A percentile compares a stretch with the other conserved stretches of the same genome.
These are phyloP conservation scores for Potamarius usumacintae DNA, from an alignment of 2,113 vertebrate species.

Conservation along the genomic window DNA sequence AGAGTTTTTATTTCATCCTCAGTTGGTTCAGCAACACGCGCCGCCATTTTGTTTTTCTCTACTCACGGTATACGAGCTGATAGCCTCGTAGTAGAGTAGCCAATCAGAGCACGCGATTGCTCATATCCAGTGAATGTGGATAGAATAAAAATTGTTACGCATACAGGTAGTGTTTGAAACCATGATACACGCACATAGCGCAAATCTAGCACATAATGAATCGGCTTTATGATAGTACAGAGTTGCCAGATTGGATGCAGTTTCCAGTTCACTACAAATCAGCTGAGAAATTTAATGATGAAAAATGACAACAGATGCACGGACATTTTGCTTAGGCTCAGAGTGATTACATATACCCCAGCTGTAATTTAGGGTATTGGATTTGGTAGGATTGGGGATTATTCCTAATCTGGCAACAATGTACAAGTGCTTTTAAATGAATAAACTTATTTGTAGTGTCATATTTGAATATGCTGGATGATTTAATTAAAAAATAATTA, in stretches of 20 bases:
- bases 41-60: too few relatives aligned
- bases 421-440: not conserved
- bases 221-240: not conserved
- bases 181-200: not conserved
- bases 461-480: not conserved
- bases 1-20: too few relatives aligned
- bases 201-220: not conserved
- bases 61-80: too few relatives aligned
- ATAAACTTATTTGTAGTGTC: not conserved
- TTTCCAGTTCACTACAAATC: not conserved
- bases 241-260: slow-evolving; percentile 10
- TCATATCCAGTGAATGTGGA: too few relatives aligned
- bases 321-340: too few relatives aligned
- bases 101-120: too few relatives aligned
- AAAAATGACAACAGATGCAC: not conserved
- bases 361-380: not conserved
- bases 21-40: too few relatives aligned
- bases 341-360: not conserved
- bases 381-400: not conserved
- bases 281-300: not conserved
- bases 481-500: not conserved
- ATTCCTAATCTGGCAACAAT: not conserved
- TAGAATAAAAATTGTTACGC: not conserved
- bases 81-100: too few relatives aligned
- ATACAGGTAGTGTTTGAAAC: not conserved